These are phyloP conservation scores for Stenotaenia linearis DNA, from an alignment of 2,888 invertebrate genomes.

Conservation along the genomic window DNA sequence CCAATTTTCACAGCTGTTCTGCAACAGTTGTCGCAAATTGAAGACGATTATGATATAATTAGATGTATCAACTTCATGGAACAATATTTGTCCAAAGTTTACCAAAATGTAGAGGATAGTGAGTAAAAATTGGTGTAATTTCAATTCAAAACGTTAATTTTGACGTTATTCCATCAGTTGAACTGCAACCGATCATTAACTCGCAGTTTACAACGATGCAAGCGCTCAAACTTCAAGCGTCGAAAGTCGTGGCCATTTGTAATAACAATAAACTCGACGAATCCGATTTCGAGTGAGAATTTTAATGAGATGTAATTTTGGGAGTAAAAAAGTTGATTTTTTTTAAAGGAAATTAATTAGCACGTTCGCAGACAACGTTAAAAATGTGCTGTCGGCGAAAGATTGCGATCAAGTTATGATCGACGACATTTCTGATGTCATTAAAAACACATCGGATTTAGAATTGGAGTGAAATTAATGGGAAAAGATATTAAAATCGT, in stretches of 20 bases:
- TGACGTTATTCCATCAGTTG: too few relatives aligned
- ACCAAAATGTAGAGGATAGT: neutral
- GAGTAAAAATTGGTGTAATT: neutral
- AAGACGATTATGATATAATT: neutral
- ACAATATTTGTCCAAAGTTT: neutral
- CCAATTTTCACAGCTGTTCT: neutral
- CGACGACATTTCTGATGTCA: neutral
- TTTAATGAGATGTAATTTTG: too few relatives aligned
- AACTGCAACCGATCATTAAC: neutral
- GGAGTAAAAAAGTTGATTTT: too few relatives aligned
- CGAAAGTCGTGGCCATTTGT: neutral
- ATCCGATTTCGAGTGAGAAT: neutral
- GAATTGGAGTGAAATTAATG: neutral
- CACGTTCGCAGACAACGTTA: neutral
- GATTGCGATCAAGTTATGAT: neutral
- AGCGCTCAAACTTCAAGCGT: neutral
- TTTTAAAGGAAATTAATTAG: neutral
- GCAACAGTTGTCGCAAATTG: neutral
- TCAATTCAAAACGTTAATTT: too few relatives aligned
- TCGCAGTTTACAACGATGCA: neutral
- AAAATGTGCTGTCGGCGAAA: neutral
- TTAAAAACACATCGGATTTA: neutral
- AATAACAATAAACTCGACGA: neutral
- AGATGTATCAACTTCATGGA: neutral
- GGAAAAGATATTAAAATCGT: too few relatives aligned